Base-by-base conservation (phyloP, 1,140 invertebrate species). In the Lepidurus arcticus region DNA sequence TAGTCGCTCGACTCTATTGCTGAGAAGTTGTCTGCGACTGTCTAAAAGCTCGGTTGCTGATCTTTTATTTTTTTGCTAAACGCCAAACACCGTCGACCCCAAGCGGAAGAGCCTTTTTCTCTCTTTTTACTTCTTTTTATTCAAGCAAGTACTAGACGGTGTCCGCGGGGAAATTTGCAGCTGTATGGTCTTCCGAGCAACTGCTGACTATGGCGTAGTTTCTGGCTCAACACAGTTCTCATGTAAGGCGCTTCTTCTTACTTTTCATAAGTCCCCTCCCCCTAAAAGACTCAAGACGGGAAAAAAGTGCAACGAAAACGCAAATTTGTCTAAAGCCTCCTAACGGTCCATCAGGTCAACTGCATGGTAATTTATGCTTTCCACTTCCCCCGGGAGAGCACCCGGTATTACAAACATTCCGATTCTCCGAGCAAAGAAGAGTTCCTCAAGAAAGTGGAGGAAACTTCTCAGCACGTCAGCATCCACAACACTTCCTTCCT, bases 81-180 rank as follows among this genome's bases (percentile, higher is more conserved):
- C 53, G 53, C 16, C 6, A 21, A 65, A 65, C 16, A 21, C 21
- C 0, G 53, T 65, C 53, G 53, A 65, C 21, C 53, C 13, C 13
- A 21, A 65, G 53, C 13, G 16, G 53, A 21, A 65, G 16, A 21
- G 16, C 53, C 8, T 13, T 21, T 65, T 34, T 34, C 34, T 34
- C 34, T 34, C 3, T 65, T 65, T 65, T 21, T n/a, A 21, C 10
- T 65, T 65, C 53, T 21, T 65, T 13, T 65, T 65, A 16, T 21
- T 21, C 53, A 65, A 65, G 53, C 53, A 65, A 65, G 34, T 34
- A 34, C 34, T 34, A 65, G 21, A 65, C 21, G 13, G 8, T 16
- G 53, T 65, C 53, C 53, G 13, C 53, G 53, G 53, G 53, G 53
- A 65, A 65, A 65, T 65, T 65, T 65, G 16, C 53, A n/a, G 21